phyloP scores from a whole-genome alignment of 1,140 invertebrate species.

The Drosophila watanabei region DNA sequence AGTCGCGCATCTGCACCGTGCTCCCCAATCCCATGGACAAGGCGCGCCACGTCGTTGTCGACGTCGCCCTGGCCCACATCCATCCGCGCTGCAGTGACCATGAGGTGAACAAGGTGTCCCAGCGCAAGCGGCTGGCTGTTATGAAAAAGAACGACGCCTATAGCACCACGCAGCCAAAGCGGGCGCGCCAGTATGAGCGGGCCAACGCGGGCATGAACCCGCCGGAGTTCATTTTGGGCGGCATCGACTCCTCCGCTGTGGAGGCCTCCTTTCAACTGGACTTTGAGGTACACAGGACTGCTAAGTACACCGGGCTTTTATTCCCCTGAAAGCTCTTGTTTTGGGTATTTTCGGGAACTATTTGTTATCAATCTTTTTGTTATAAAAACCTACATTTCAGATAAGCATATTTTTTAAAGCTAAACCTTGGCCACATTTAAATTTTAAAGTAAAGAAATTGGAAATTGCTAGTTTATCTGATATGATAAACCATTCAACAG shows the following conservation, averaged over 20 bases:
- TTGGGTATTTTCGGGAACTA: background rate
- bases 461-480: background rate
- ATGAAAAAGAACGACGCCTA: conserved; percentile 72
- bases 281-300: conserved; percentile 62
- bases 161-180: conserved; percentile 67
- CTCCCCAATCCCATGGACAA: conserved; percentile 68
- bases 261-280: conserved; percentile 58
- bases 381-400: background rate
- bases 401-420: too few species aligned
- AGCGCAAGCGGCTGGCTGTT: conserved; percentile 71
- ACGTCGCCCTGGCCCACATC: conserved; percentile 60
- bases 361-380: background rate
- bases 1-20: conserved; percentile 71
- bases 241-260: conserved; percentile 18
- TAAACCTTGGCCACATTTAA: background rate
- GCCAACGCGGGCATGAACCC: conserved; percentile 64
- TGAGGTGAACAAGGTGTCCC: conserved; percentile 74
- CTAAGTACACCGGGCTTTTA: background rate
- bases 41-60: conserved; percentile 60
- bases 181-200: conserved; percentile 62
- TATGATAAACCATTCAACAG: background rate
- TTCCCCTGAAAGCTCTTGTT: background rate
- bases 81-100: conserved; percentile 75
- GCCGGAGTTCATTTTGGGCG: conserved; percentile 63
- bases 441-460: background rate